Percentiles rank a stretch among this genome's conserved stretches.
Conservation (phyloP, 2,888 invertebrate species). For the Drosophila subquinaria region DNA sequence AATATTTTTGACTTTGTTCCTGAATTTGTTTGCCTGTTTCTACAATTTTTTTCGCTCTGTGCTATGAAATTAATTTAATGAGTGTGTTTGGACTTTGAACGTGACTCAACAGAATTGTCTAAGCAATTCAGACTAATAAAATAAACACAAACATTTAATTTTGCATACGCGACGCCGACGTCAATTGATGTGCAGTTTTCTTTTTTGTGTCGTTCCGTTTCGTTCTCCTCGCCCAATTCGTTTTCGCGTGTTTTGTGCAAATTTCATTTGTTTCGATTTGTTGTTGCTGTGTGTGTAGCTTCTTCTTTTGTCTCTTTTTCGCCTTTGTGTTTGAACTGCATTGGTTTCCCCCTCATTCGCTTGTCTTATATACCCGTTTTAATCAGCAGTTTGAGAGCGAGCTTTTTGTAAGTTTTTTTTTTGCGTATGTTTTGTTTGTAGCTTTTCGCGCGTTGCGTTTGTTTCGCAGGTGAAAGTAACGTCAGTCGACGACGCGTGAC, state of each 20-base stretch:
- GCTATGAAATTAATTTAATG: constrained; percentile 32
- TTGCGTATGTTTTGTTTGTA: constrained; percentile 54
- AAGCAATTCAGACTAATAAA: constrained; percentile 45
- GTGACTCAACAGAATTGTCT: constrained; percentile 70
- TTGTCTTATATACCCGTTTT: neutral
- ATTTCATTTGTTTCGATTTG: constrained; percentile 30
- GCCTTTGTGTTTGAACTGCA: constrained; percentile 4
- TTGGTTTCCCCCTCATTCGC: constrained; percentile 2
- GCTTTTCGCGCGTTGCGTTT: constrained; percentile 49
- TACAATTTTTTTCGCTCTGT: constrained; percentile 17
- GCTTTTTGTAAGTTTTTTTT: constrained; percentile 43
- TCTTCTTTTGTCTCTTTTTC: constrained; percentile 23
- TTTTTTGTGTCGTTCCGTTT: neutral
- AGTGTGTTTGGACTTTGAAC: constrained; percentile 72
- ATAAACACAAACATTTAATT: constrained; percentile 49
- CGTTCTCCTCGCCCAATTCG: constrained; percentile 27
- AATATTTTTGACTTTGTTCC: constrained; percentile 67
- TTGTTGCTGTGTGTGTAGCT: constrained; percentile 27
- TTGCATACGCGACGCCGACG: constrained; percentile 44
- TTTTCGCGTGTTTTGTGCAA: constrained; percentile 21
- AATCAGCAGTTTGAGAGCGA: constrained; percentile 17
- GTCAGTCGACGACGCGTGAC: constrained; percentile 51
- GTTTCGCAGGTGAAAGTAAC: constrained; percentile 73
- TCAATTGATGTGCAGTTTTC: constrained; percentile 40
- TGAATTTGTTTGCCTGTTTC: constrained; percentile 43